phyloP scores from a whole-genome alignment of 2,888 invertebrate species.

The Drosophila suboccidentalis region DNA sequence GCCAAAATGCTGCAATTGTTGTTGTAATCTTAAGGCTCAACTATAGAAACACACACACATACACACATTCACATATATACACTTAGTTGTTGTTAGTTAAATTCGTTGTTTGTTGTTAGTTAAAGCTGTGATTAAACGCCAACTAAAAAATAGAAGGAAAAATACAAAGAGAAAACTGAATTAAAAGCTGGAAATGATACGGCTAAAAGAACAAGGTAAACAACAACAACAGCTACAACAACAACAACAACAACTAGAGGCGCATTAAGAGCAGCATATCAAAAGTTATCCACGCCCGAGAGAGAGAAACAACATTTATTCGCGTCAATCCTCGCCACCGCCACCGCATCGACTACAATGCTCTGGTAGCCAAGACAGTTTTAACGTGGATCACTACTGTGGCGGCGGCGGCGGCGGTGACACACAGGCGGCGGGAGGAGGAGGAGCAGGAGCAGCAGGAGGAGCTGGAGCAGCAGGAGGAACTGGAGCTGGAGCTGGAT shows the following conservation, averaged over 20 bases:
- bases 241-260: slow-evolving; percentile 4
- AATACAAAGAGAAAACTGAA: slow-evolving; percentile 7
- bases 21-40: slow-evolving; percentile 49
- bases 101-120: slow-evolving; percentile 47
- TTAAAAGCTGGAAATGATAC: slow-evolving; percentile 27
- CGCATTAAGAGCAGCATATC: slow-evolving; percentile 60
- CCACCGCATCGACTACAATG: slow-evolving; percentile 86
- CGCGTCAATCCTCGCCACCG: slow-evolving; percentile 86
- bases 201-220: slow-evolving; percentile 3
- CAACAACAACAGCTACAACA: slow-evolving; percentile 1
- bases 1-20: slow-evolving; percentile 50
- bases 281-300: slow-evolving; percentile 27
- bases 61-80: neutral
- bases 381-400: slow-evolving; percentile 86
- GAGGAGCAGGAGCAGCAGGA: slow-evolving; percentile 58
- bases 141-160: slow-evolving; percentile 4
- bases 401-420: slow-evolving; percentile 82
- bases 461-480: slow-evolving; percentile 46
- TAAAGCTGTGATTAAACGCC: slow-evolving; percentile 34
- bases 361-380: slow-evolving; percentile 87
- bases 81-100: slow-evolving; percentile 49
- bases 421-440: slow-evolving; percentile 70
- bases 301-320: slow-evolving; percentile 84
- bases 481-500: slow-evolving; percentile 37
- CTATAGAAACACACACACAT: slow-evolving; percentile 16